phyloP scores from a whole-genome alignment of 2,113 vertebrate species.

The Cyanistes caeruleus region DNA sequence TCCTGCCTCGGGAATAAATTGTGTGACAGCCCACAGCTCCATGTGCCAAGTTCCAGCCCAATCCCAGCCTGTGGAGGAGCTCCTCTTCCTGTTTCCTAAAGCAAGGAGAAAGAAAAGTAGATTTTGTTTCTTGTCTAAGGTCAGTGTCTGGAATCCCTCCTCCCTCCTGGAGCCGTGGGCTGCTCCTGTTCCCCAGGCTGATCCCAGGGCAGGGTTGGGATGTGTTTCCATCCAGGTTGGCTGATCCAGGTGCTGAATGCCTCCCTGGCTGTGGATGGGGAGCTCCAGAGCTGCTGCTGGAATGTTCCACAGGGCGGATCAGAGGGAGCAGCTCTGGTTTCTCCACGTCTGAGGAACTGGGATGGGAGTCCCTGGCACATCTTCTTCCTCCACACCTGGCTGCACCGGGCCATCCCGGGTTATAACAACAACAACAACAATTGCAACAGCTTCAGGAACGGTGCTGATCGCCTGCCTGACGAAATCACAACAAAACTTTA shows the following conservation, averaged over 20 bases:
- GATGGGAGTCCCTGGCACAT: background rate
- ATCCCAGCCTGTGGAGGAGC: background rate
- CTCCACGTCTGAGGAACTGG: fast-evolving
- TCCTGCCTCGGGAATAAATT: fast-evolving
- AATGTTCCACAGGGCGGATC: fast-evolving
- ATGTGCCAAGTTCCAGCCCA: background rate
- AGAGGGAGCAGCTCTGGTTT: background rate
- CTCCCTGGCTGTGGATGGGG: fast-evolving
- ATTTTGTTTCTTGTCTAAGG: background rate
- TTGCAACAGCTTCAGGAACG: background rate
- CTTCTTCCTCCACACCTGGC: background rate
- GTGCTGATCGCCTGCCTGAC: background rate
- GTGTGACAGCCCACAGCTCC: fast-evolving
- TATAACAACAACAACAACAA: background rate
- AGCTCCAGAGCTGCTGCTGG: background rate
- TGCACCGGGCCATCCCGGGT: fast-evolving
- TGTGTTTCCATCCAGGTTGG: background rate
- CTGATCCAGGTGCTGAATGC: background rate
- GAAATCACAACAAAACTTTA: background rate
- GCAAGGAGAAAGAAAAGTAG: background rate
- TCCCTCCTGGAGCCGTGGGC: fast-evolving
- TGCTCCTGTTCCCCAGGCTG: background rate
- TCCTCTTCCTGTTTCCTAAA: background rate
- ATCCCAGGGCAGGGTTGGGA: background rate
- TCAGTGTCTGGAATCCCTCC: conserved; percentile 24